Evolutionary conservation across 2,113 vertebrate species (phyloP).

Genomic region (Blennius ocellaris): DNA sequence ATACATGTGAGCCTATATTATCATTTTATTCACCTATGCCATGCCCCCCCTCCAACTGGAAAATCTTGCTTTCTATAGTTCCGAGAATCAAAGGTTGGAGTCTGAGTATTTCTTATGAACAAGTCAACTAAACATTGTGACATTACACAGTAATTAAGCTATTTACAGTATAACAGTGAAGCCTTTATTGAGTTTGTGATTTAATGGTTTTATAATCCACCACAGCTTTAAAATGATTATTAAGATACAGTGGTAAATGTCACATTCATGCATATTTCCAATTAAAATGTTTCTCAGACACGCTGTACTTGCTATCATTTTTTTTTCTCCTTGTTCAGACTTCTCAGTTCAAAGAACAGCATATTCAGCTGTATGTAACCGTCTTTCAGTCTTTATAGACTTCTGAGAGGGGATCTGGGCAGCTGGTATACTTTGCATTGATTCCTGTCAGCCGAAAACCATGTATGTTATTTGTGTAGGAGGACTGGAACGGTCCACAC

Average conservation of each 20-base stretch:
- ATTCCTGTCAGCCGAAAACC: constrained; percentile 12
- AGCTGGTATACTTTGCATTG: constrained; percentile 24
- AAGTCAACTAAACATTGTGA: neutral
- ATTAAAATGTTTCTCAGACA: neutral
- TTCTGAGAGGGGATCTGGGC: neutral
- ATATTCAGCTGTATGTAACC: neutral
- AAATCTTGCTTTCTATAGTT: neutral
- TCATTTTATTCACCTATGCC: neutral
- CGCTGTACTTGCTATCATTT: neutral
- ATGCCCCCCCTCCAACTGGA: neutral
- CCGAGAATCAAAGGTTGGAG: neutral
- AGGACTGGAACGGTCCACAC: neutral
- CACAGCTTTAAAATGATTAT: neutral
- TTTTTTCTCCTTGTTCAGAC: neutral
- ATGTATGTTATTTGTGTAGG: neutral
- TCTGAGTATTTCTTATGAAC: neutral
- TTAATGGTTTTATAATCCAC: neutral
- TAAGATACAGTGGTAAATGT: neutral
- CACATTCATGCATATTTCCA: neutral
- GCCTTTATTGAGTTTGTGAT: neutral
- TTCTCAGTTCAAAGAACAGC: neutral
- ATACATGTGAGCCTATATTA: neutral
- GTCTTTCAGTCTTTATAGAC: constrained; percentile 13
- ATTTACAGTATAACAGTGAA: neutral
- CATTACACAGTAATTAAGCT: neutral